Conservation (phyloP, 2,797 vertebrate genomes). For the Lycodopsis pacificus region DNA sequence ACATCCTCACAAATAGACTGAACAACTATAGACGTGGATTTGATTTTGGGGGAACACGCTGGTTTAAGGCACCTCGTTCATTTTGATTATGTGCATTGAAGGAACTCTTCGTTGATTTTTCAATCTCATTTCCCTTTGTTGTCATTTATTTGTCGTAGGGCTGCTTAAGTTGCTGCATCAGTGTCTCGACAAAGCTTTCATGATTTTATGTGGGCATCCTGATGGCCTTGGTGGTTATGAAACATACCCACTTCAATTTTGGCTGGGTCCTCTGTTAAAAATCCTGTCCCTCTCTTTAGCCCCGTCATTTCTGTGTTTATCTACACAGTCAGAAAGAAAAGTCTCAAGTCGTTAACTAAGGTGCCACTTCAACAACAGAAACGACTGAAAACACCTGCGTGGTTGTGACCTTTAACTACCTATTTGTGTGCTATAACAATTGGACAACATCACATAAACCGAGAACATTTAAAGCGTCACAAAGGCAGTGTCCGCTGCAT, state of each 20-base stretch:
- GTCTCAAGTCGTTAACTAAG: neutral
- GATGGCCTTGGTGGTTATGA: too few species aligned
- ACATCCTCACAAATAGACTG: neutral
- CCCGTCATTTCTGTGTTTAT: neutral
- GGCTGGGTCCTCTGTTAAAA: neutral
- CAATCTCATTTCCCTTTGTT: neutral
- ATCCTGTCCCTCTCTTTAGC: neutral
- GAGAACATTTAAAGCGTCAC: neutral
- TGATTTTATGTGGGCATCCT: too few species aligned
- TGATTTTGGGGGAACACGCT: neutral
- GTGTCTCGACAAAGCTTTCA: too few species aligned
- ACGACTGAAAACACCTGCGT: neutral
- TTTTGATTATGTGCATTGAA: neutral
- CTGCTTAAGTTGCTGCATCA: neutral
- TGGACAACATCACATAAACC: neutral
- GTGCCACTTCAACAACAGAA: neutral
- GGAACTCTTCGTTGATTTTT: neutral
- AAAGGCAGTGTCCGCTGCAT: neutral
- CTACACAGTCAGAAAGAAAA: neutral
- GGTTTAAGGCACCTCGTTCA: neutral
- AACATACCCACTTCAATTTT: neutral
- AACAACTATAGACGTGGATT: neutral
- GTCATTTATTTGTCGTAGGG: neutral
- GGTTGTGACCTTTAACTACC: neutral
- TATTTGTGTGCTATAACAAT: neutral